Base-by-base conservation (phyloP, 1,140 invertebrate species). In the Drosophila orena region DNA sequence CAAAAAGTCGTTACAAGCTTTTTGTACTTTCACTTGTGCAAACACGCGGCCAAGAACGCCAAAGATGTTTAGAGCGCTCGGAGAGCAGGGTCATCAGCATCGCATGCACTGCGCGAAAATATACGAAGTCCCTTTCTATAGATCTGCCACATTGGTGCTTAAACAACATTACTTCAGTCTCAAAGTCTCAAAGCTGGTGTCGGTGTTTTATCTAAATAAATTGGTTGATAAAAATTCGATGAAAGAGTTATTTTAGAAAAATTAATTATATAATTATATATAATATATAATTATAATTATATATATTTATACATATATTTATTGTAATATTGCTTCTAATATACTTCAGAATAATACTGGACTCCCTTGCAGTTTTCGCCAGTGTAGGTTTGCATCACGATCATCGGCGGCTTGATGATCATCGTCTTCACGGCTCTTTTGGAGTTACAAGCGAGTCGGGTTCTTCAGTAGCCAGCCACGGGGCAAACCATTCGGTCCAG, bases 381-480 rank as follows among this genome's bases (percentile, higher is more conserved):
- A 35, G 64, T 68, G 46, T 43, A 52, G 4, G 5, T 64, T 17
- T 50, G 20, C 61, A 65, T 58, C 56, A 53, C 42, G 27, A 60
- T 40, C 17, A 35, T 30, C 53, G 42, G n/a, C 47, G 11, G 17
- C 0, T 8, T 34, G 30, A 24, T 65, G 47, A 56, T 71, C 40
- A 42, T 40, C 40, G 46, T 60, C 38, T 54, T 38, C 30, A 71
- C 46, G 52, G 43, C 47, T 64, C 60, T 52, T 56, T 35, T 81
- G 47, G 60, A 40, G 56, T 77, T 77, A 69, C 71, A 72, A 75
- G 57, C 72, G 55, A 52, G 64, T 78, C 68, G 47, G 27, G 17
- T 56, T 66, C 65, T 66, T 91, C 84, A 91, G 90, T 91, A 91
- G 71, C 77, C 91, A 86, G 81, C 86, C 81, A 83, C 61, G 73